These are phyloP conservation scores for Nomada fucata DNA, from an alignment of 2,888 invertebrate genomes.

Conservation along the genomic window DNA sequence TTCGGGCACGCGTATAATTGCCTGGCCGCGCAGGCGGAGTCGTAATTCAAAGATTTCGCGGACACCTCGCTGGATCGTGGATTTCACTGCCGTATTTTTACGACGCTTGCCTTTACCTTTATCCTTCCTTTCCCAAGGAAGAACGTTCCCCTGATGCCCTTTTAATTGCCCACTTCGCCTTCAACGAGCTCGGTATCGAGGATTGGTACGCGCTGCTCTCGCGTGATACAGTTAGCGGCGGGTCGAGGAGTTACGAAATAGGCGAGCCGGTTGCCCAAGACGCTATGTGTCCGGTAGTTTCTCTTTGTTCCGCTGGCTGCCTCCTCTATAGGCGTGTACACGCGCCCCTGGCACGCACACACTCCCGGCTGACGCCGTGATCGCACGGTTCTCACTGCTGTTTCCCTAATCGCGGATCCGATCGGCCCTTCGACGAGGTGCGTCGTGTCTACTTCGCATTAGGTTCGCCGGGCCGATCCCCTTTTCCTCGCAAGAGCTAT, in stretches of 20 bases:
- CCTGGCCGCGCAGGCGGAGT: too few relatives aligned
- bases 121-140: too few relatives aligned
- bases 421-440: constrained; percentile 28
- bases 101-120: too few relatives aligned
- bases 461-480: too few relatives aligned
- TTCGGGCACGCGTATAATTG: too few relatives aligned
- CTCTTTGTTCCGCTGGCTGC: constrained; percentile 79
- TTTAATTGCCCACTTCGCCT: too few relatives aligned
- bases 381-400: constrained; percentile 28
- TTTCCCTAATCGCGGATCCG: constrained; percentile 2
- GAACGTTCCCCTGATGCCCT: too few relatives aligned
- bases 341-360: constrained; percentile 20
- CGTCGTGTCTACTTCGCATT: neutral
- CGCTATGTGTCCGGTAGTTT: constrained; percentile 78
- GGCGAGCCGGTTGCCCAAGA: constrained; percentile 73
- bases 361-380: constrained; percentile 20
- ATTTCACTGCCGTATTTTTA: too few relatives aligned
- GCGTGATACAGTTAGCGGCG: constrained; percentile 58
- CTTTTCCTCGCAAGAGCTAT: too few relatives aligned
- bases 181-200: too few relatives aligned
- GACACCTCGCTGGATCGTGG: too few relatives aligned
- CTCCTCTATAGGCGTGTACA: constrained; percentile 57
- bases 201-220: constrained; percentile 5
- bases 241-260: constrained; percentile 73
- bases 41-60: too few relatives aligned